Percentiles rank a stretch among this genome's conserved stretches.
Evolutionary conservation across 2,888 invertebrate species (phyloP).

Genomic region (Limenitis camilla): DNA sequence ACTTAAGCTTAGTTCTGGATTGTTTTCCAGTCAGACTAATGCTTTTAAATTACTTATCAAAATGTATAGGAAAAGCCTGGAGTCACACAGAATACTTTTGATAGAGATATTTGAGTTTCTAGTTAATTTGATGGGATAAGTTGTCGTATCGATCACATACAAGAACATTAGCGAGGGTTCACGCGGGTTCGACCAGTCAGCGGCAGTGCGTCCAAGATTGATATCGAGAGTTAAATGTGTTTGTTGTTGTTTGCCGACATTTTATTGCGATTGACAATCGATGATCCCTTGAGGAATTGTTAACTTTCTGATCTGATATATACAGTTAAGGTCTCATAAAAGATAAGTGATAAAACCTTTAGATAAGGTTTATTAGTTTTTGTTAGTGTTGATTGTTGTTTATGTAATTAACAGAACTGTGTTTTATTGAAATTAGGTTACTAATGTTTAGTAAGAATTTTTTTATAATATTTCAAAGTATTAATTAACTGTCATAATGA

Average conservation of each 20-base stretch:
- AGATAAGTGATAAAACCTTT: constrained; percentile 15
- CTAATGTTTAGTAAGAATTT: neutral
- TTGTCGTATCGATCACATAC: constrained; percentile 60
- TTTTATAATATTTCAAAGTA: neutral
- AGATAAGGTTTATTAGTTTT: constrained; percentile 8
- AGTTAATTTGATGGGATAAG: constrained; percentile 68
- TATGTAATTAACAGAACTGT: constrained; percentile 1
- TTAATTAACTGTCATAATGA: no score
- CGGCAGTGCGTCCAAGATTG: constrained; percentile 38
- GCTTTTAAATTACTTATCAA: no score
- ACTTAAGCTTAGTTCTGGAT: no score
- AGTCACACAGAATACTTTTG: constrained; percentile 13
- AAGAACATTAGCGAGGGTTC: constrained; percentile 50
- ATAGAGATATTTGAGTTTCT: constrained; percentile 40
- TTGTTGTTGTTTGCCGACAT: constrained; percentile 33
- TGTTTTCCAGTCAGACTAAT: no score
- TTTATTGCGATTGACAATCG: constrained; percentile 34
- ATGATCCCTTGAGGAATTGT: constrained; percentile 27
- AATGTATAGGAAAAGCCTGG: no score
- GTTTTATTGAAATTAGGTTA: constrained; percentile 1
- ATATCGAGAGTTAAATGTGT: constrained; percentile 37
- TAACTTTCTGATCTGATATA: constrained; percentile 35
- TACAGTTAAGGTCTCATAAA: constrained; percentile 24
- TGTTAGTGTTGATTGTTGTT: no score
- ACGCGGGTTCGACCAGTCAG: constrained; percentile 39